Base-by-base conservation (phyloP, 2,113 vertebrate genomes). In the Dryoscopus gambensis region DNA sequence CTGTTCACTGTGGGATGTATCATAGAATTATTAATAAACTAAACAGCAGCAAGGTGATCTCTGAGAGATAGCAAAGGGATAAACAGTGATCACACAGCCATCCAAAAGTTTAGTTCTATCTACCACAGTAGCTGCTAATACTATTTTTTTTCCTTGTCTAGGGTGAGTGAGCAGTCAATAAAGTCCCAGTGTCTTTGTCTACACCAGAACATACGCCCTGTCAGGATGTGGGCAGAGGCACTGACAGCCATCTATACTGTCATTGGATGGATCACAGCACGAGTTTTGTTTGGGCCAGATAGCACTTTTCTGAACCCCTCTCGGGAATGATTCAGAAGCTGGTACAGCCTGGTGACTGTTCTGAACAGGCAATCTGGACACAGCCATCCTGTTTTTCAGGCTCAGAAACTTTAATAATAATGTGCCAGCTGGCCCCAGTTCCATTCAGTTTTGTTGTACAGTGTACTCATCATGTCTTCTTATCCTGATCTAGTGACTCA, bases 381-480 rank as follows among this genome's bases (percentile, higher is more conserved):
- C 25, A 87, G 37, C 25, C 75, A 57, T 85, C 49, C 67, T 93
- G 88, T 90, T 95, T 91, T 85, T 15, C 42, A 83, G 73, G 63
- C 82, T 83, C 70, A 50, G 69, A 87, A 95, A 69, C 37, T 79
- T 53, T 78, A 71, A 55, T 84, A 84, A 77, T 28, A 39, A 30
- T 47, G 44, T 69, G 49, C 71, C 94, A 95, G 75, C 73, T 94
- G 90, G 75, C 59, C 19, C 73, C 44, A 85, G 40, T 82, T 93
- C 49, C 0, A 0, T 69, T 82, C 55, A 23, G 25, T 87, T 73
- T 78, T 56, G 56, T 12, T 13, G 31, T 27, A 20, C 16, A 39
- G 37, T 28, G 17, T 53, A 94, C 63, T 64, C 78, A 60, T 50
- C 22, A 11, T 21, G 68, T 80, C 67, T 83, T 28, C 55, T 49